Evolutionary conservation across 1,140 invertebrate genomes (phyloP).

Genomic region (Polypedilum pembai): DNA sequence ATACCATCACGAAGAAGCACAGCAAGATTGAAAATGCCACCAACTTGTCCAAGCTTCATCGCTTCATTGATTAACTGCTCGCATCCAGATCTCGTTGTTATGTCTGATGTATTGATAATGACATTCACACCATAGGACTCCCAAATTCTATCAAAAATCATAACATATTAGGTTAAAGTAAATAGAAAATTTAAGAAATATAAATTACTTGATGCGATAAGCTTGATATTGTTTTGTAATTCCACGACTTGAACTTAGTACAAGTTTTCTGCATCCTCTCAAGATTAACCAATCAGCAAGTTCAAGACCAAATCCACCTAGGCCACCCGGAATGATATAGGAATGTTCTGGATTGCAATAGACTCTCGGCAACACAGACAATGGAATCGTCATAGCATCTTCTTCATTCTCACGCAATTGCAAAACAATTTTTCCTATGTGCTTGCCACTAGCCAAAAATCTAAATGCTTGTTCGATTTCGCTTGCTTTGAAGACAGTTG

Average conservation of each 20-base stretch:
- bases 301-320: conserved; percentile 87
- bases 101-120: conserved; percentile 55
- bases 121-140: conserved; percentile 54
- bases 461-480: conserved; percentile 61
- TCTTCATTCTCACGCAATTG: conserved; percentile 35
- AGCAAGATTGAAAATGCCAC: conserved; percentile 77
- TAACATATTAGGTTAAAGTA: neutral
- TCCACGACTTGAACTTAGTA: conserved; percentile 73
- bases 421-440: conserved; percentile 71
- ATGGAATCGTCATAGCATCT: conserved; percentile 35
- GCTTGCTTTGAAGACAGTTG: conserved; percentile 51
- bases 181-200: neutral
- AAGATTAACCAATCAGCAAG: conserved; percentile 77
- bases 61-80: conserved; percentile 54
- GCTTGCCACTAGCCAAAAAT: conserved; percentile 78
- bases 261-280: conserved; percentile 66
- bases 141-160: conserved; percentile 50
- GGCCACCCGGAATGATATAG: conserved; percentile 61
- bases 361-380: conserved; percentile 41
- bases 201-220: conserved; percentile 49
- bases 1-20: conserved; percentile 57
- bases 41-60: conserved; percentile 54
- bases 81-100: conserved; percentile 54
- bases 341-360: conserved; percentile 45
- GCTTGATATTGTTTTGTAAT: conserved; percentile 73